Base-by-base conservation (phyloP, 2,888 invertebrate genomes). In the Diplazon laetatorius region DNA sequence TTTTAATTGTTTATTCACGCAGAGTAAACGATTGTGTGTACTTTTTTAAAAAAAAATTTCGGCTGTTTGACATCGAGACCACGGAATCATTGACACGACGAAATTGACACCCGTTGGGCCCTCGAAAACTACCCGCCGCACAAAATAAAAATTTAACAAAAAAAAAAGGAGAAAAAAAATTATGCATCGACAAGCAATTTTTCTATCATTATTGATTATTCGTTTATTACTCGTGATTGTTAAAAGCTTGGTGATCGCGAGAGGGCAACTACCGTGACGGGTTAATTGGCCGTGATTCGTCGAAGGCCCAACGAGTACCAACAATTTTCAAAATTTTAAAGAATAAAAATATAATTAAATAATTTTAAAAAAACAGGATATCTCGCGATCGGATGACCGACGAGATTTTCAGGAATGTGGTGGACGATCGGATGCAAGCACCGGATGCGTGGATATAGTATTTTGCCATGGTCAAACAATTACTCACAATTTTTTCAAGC, bases 371-470 rank as follows among this genome's bases (percentile, higher is more conserved):
- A 71, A 65, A 63, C 59, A 59, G 76, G 74, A 74, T 75, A 69
- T 71, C 76, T 68, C 72, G 50, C 68, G 52, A 60, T 76, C 75
- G 57, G 70, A 80, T 60, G 68, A 62, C 70, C 78, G 60, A 77
- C 66, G 74, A 66, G 74, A 63, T 75, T 70, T n/a, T 80, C 80
- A 76, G 76, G 77, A 68, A 77, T 44, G 77, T 30, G 74, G 72
- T 60, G 78, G 75, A 72, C 72, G 74, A 46, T 76, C 73, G 52
- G 48, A 77, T 57, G 62, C 55, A 62, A 48, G 2, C n/a, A 66
- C 35, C 70, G 65, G 75, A 75, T 70, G 63, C 57, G 65, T 62
- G 72, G 66, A 72, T 76, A 69, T 37, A 37, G 6, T 20, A 59
- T 39, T 48, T 44, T 52, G 18, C 59, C 37, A 76, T 72, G 30